Evolutionary conservation across 2,113 vertebrate genomes (phyloP).

Genomic region (Cisticola juncidis): DNA sequence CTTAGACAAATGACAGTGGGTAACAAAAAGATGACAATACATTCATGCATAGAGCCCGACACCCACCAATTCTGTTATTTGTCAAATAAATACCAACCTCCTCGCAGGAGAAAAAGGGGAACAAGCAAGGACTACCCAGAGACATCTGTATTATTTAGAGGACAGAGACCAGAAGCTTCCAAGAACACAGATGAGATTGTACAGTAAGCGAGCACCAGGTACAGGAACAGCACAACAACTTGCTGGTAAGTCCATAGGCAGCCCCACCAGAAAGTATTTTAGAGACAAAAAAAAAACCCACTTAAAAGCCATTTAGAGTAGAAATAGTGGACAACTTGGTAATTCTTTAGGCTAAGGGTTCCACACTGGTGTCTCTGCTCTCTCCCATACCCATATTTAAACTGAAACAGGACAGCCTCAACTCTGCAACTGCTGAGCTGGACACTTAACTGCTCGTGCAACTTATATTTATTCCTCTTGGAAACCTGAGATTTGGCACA

Average conservation of each 20-base stretch:
- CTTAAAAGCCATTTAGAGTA: neutral
- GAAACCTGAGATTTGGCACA: constrained; percentile 32
- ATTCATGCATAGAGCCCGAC: neutral
- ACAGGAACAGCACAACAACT: neutral
- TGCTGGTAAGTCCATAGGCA: neutral
- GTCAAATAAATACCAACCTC: neutral
- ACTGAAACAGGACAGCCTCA: neutral
- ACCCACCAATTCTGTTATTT: neutral
- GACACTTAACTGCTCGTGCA: neutral
- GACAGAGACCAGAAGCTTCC: neutral
- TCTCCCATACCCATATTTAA: neutral
- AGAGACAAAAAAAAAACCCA: neutral
- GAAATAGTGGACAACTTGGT: neutral
- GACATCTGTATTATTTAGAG: neutral
- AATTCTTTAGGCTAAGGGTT: neutral
- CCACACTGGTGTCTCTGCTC: neutral
- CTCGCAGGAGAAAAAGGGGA: neutral
- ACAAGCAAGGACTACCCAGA: neutral
- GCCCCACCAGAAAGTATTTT: neutral
- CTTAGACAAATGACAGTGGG: neutral
- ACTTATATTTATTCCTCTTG: neutral
- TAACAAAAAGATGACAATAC: neutral
- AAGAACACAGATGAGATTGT: neutral
- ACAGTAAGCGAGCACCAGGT: neutral
- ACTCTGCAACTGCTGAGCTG: neutral